These are phyloP conservation scores for Metopia argyrocephala DNA, from an alignment of 2,888 invertebrate species.

Conservation along the genomic window DNA sequence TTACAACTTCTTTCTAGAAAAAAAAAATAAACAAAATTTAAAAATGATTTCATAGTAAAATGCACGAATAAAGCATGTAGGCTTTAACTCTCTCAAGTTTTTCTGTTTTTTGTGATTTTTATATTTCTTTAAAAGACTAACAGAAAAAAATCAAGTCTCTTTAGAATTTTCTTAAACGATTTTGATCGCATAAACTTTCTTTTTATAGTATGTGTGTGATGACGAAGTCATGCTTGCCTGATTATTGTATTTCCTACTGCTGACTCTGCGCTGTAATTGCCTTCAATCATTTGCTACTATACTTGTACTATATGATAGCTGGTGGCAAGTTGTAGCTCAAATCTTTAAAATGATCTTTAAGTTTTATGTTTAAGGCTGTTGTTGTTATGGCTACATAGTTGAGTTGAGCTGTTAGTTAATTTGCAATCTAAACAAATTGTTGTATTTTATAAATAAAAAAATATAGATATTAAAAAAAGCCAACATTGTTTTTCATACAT, in stretches of 20 bases:
- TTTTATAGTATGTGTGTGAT: slow-evolving; percentile 3
- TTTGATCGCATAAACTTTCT: slow-evolving; percentile 47
- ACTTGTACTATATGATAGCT: neutral
- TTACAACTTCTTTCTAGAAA: slow-evolving; percentile 28
- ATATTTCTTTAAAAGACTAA: neutral
- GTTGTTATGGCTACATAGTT: slow-evolving; percentile 7
- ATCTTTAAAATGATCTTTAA: slow-evolving; percentile 27
- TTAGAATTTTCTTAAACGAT: slow-evolving; percentile 45
- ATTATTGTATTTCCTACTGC: slow-evolving; percentile 55
- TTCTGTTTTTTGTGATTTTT: too few species aligned
- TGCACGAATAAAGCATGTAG: slow-evolving; percentile 33
- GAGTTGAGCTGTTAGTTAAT: slow-evolving; percentile 40
- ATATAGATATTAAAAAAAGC: neutral
- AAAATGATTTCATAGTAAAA: slow-evolving; percentile 39
- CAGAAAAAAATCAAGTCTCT: neutral
- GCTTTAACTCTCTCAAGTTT: slow-evolving; percentile 18
- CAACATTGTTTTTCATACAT: neutral
- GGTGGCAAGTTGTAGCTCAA: neutral
- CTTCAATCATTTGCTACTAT: neutral
- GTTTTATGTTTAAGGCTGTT: slow-evolving; percentile 37
- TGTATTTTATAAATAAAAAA: slow-evolving; percentile 8
- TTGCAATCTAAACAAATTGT: slow-evolving; percentile 57
- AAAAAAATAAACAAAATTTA: neutral
- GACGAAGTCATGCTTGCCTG: slow-evolving; percentile 57
- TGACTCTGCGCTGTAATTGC: neutral